A percentile compares a stretch with the other conserved stretches of the same genome.
These are phyloP conservation scores for Pristionchus exspectatus DNA, from an alignment of 2,888 invertebrate species.

Conservation along the genomic window DNA sequence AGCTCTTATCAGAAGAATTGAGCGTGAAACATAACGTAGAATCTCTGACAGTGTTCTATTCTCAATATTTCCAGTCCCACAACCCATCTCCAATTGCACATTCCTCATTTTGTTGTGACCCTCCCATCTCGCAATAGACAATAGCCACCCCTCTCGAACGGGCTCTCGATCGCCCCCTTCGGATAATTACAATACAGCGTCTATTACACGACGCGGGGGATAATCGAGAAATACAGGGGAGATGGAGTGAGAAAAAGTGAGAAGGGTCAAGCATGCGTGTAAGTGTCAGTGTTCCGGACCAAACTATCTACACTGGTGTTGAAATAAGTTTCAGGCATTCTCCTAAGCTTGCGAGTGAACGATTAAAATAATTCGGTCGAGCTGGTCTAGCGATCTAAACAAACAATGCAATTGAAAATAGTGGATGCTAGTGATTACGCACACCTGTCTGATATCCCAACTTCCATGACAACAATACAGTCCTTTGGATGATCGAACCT, in stretches of 20 bases:
- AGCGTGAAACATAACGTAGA: background rate
- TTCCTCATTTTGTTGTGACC: background rate
- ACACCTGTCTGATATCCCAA: too few species aligned
- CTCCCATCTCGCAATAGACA: background rate
- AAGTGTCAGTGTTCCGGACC: background rate
- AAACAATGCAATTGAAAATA: too few species aligned
- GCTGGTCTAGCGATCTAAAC: too few species aligned
- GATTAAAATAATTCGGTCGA: too few species aligned
- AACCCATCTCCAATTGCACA: background rate
- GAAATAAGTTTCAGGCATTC: background rate
- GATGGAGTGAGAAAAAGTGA: background rate
- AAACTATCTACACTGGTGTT: background rate
- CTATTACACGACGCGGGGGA: background rate
- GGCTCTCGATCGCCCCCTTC: background rate
- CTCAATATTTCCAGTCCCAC: background rate
- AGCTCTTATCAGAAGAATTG: too few species aligned
- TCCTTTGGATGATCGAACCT: constrained; percentile 57
- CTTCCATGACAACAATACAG: background rate
- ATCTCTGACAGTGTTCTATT: background rate
- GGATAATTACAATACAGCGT: constrained; percentile 32
- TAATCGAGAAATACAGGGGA: constrained; percentile 2
- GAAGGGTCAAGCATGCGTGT: constrained; percentile 12
- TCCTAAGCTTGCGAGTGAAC: too few species aligned
- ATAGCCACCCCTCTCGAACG: background rate
- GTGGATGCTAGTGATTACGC: too few species aligned